Base-by-base conservation (phyloP, 2,888 invertebrate species). In the Polyommatus icarus region DNA sequence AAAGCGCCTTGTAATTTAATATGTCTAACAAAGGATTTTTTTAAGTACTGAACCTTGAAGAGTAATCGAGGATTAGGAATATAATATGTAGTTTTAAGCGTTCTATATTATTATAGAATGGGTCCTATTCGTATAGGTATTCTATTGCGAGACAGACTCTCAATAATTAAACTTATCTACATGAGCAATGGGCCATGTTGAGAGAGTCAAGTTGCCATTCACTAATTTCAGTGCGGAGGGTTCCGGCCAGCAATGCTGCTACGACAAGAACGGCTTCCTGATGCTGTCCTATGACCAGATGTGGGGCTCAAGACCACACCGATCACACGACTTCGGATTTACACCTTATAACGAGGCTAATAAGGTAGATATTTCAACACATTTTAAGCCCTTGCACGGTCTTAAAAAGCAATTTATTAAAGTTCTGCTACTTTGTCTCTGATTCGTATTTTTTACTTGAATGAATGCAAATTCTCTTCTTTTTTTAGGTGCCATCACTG, bases 201-300 rank as follows among this genome's bases (percentile, higher is more conserved):
- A 61, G n/a, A n/a, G n/a, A n/a, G n/a, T n/a, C n/a, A n/a, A n/a
- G n/a, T n/a, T n/a, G 20, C 20, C n/a, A 40, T 29, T 18, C 15
- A 59, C 36, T 76, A 57, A 67, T 81, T 75, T 24, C 73, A 98
- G 98, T 80, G 89, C 96, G 79, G 97, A 98, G 89, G 98, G 98
- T 46, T 97, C 98, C 1, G 99, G 99, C 77, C 99, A 99, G 87
- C 99, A 99, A 87, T 99, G 99, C 85, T 99, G 99, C 88, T 99
- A 99, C 88, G 99, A 99, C 88, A 97, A 97, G 86, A 97, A 98
- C 83, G 96, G 97, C 2, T 98, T 96, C 90, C 95, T 99, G 32
- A 98, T 99, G 97, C 94, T 99, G 89, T 98, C 99, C 0, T 98
- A 98, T 83, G 99, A 99, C 90, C 98, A 99, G 85, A 97, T 97